Base-by-base conservation (phyloP, 2,797 vertebrate genomes). In the Melanotaenia pygmaea region DNA sequence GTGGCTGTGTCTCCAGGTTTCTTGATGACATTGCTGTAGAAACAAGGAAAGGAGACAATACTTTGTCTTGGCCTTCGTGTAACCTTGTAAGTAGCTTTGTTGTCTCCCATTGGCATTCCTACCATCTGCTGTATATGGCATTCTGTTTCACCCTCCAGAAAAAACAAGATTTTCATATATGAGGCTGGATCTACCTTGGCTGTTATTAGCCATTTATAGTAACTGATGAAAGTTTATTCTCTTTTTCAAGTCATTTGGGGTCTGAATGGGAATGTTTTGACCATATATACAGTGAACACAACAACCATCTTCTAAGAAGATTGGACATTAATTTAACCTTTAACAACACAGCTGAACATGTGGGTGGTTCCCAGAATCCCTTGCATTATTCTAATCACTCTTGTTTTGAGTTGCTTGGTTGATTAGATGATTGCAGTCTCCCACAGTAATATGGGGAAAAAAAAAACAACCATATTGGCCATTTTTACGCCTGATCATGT, bases 71-170 rank as follows among this genome's bases (percentile, higher is more conserved):
- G 82, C 82, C 85, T 88, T 77, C 67, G 14, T 58, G 38, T 84
- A 79, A 89, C 89, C 86, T 91, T 91, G 77, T 57, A 63, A 40
- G 28, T 28, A 40, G 74, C 74, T 79, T 59, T 82, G 80, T 83
- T 85, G 78, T 84, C 72, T 88, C 80, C 75, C 77, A 66, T 83
- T 84, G 83, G 85, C 79, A 35, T 82, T 84, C 71, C 32, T 68
- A 71, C 87, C 88, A 90, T 92, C 87, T 91, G 86, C 78, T 85
- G 71, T 69, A 14, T 76, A 38, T 57, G 3, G 63, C 64, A 54
- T 78, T 86, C 76, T 71, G 71, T 83, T 86, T 83, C 71, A 83
- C 75, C 81, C 74, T 37, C 66, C 30, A 63, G 64, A 79, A 28
- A 70, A 71, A 70, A 63, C 77, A 66, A 3, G 16, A 72, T 80